Percentiles rank a stretch among this genome's conserved stretches.
Evolutionary conservation across 2,797 vertebrate species (phyloP).

Genomic region (Epinephelus malabaricus): DNA sequence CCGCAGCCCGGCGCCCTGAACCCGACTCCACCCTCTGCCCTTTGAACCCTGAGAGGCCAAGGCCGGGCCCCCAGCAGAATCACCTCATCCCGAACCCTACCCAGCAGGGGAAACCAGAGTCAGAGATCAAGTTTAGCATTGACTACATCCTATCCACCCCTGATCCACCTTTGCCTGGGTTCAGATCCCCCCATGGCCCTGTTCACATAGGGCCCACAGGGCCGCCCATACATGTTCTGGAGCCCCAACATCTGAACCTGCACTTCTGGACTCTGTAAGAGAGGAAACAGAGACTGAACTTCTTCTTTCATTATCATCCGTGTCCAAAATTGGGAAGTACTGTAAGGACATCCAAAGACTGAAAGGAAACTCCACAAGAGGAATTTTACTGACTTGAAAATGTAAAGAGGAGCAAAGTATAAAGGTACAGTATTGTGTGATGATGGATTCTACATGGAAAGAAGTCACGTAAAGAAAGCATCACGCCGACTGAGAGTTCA

Average conservation of each 20-base stretch:
- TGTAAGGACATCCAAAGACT: constrained; percentile 43
- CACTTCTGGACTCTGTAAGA: constrained; percentile 92
- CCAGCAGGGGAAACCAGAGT: constrained; percentile 86
- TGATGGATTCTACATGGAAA: constrained; percentile 22
- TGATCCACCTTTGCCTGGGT: constrained; percentile 86
- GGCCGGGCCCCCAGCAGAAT: constrained; percentile 69
- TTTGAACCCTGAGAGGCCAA: constrained; percentile 73
- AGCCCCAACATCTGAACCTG: constrained; percentile 89
- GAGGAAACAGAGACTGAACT: constrained; percentile 3
- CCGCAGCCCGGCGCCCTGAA: constrained; percentile 67
- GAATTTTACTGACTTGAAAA: constrained; percentile 51
- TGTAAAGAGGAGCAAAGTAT: constrained; percentile 34
- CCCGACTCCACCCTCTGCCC: constrained; percentile 83
- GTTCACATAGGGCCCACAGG: constrained; percentile 77
- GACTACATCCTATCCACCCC: constrained; percentile 98
- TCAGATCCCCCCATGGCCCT: constrained; percentile 79
- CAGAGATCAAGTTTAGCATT: constrained; percentile 98
- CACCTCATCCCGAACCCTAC: constrained; percentile 61
- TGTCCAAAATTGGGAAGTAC: constrained; percentile 48
- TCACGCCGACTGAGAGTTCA: constrained; percentile 18
- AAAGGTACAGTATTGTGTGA: constrained; percentile 55
- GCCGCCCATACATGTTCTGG: constrained; percentile 83
- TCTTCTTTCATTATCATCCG: not conserved
- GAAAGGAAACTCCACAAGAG: constrained; percentile 16
- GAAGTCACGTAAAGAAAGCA: constrained; percentile 3